Conservation (phyloP, 2,888 invertebrate species). For the Empis stercorea region DNA sequence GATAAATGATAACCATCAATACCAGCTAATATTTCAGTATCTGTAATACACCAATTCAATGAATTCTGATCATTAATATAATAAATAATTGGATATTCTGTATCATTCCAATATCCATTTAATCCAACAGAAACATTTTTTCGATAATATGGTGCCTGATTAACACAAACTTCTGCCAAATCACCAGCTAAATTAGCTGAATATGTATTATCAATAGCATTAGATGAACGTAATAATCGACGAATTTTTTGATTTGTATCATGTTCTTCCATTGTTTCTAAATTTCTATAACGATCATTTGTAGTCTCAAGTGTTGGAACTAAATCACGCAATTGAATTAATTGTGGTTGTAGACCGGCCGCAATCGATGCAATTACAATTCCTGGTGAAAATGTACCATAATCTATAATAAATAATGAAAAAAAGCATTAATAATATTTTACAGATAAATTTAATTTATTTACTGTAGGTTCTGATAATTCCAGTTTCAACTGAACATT, state of each 20-base stretch:
- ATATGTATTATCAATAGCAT: slow-evolving; percentile 43
- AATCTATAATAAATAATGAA: too few species aligned
- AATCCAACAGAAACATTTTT: slow-evolving; percentile 41
- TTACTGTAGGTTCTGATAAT: slow-evolving; percentile 41
- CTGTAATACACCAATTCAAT: slow-evolving; percentile 47
- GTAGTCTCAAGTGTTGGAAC: slow-evolving; percentile 5
- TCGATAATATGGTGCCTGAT: slow-evolving; percentile 45
- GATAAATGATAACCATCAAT: slow-evolving; percentile 49
- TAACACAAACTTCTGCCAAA: slow-evolving; percentile 51
- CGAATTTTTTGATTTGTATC: slow-evolving; percentile 14
- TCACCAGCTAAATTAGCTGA: slow-evolving; percentile 51
- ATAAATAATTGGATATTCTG: slow-evolving; percentile 41
- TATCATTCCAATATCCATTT: slow-evolving; percentile 53
- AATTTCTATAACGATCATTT: slow-evolving; percentile 6
- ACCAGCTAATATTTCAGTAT: slow-evolving; percentile 54
- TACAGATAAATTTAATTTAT: background rate
- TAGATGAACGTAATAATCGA: slow-evolving; percentile 7
- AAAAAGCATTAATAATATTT: background rate
- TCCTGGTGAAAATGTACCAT: slow-evolving; percentile 47
- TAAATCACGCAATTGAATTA: slow-evolving; percentile 40
- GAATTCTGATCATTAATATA: slow-evolving; percentile 40
- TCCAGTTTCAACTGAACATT: slow-evolving; percentile 54
- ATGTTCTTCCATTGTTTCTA: slow-evolving; percentile 25
- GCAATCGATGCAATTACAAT: slow-evolving; percentile 47
- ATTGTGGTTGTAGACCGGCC: slow-evolving; percentile 46